phyloP scores from a whole-genome alignment of 2,113 vertebrate genomes.

The Paramisgurnus dabryanus region DNA sequence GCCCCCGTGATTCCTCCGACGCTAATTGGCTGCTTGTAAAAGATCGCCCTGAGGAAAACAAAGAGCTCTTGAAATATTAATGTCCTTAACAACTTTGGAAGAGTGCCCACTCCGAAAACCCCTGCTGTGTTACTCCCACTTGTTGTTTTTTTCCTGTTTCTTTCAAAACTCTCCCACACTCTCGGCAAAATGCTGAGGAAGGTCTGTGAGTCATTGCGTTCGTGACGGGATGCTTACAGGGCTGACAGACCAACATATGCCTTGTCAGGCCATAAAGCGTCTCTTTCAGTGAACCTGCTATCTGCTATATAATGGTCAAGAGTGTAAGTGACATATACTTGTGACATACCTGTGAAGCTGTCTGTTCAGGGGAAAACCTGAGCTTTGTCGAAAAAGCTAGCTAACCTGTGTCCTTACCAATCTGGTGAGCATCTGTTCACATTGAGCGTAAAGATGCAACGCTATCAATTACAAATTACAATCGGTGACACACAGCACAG shows the following conservation, averaged over 20 bases:
- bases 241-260: constrained; percentile 46
- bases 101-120: constrained; percentile 57
- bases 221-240: constrained; percentile 47
- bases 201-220: constrained; percentile 42
- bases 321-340: constrained; percentile 23
- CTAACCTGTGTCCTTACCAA: background rate
- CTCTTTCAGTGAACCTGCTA: constrained; percentile 34
- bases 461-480: too few relatives aligned
- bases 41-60: constrained; percentile 68
- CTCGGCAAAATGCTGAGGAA: constrained; percentile 31
- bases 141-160: constrained; percentile 18
- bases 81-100: constrained; percentile 71
- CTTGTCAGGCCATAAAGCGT: constrained; percentile 43
- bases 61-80: constrained; percentile 81
- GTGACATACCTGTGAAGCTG: background rate
- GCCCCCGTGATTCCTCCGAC: constrained; percentile 54
- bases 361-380: constrained; percentile 13
- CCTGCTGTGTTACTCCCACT: constrained; percentile 46
- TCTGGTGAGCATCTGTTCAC: too few relatives aligned
- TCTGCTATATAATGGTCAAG: constrained; percentile 36
- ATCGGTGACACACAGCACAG: too few relatives aligned
- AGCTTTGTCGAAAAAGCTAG: background rate
- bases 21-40: constrained; percentile 73
- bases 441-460: too few relatives aligned
- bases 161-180: constrained; percentile 38